Base-by-base conservation (phyloP, 1,140 invertebrate genomes). In the Drosophila ohnishii region DNA sequence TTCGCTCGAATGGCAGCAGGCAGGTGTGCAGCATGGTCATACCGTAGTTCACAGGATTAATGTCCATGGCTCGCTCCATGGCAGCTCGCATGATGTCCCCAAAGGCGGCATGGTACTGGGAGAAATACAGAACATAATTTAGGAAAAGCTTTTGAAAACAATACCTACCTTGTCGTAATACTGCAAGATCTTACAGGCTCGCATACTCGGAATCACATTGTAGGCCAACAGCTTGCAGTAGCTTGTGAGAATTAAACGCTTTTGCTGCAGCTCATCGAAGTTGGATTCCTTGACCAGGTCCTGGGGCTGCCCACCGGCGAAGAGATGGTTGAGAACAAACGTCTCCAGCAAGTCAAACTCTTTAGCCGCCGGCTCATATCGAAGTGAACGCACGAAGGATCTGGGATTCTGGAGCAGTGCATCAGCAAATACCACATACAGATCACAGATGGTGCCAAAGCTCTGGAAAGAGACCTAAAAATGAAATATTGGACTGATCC, bases 1-100 rank as follows among this genome's bases (percentile, higher is more conserved):
- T 34, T 7, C 22, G 30, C 5, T 39, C 45, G 9, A 64, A 87
- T 0, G 60, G 48, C 22, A 61, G 10, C 22, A 87, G 2, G 5
- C 57, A 67, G 9, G 75, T 88, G 40, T 87, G 83, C 39, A 83
- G 42, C 13, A 87, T 8, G 8, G 83, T 77, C 83, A 87, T 87
- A 8, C 79, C 83, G 30, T 48, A 88, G 35, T 87, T 65, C 1
- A 66, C 22, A 2, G 66, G 25, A 65, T 87, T 87, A 0, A 64
- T 22, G 0, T 42, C 1, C 11, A 88, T 6, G 1, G 63, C 39
- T n/a, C n/a, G 72, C 32, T 87, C 84, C 61, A 87, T 42, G 22
- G 67, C 32, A 5, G 57, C 16, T 0, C 59, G 64, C 64, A 87
- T 56, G 13, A 87, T 40, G 37, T 88, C 84, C 0, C 83, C 83